These are phyloP conservation scores for Tolmerus cingulatus DNA, from an alignment of 2,888 invertebrate genomes.

Conservation along the genomic window DNA sequence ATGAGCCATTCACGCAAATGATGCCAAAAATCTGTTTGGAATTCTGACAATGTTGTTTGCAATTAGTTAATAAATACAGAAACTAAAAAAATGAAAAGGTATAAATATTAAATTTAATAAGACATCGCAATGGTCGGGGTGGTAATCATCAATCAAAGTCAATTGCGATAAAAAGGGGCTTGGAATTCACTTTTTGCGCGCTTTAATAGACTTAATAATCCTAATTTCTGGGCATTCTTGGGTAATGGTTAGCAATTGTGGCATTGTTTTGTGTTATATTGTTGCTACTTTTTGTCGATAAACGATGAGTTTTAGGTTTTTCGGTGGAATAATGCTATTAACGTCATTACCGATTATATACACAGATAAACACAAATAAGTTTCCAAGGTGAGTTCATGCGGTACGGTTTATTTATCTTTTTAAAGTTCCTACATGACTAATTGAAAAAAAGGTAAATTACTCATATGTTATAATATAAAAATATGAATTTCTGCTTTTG, in stretches of 20 bases:
- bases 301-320: background rate
- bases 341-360: background rate
- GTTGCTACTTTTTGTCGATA: background rate
- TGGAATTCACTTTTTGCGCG: background rate
- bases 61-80: background rate
- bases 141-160: background rate
- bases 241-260: background rate
- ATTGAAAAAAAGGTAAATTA: background rate
- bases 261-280: background rate
- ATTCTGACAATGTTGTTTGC: background rate
- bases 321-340: background rate
- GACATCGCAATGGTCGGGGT: background rate
- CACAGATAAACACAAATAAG: background rate
- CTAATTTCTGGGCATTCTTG: background rate
- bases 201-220: background rate
- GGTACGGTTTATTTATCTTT: background rate
- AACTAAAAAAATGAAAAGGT: background rate
- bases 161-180: background rate
- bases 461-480: background rate
- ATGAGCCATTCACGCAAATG: background rate
- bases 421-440: background rate
- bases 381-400: background rate
- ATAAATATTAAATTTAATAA: background rate
- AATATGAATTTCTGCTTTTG: too few relatives aligned
- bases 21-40: constrained; percentile 2